Percentiles rank a stretch among this genome's conserved stretches.
Conservation (phyloP, 2,888 invertebrate genomes). For the Sinopyrophorus schimmeli region DNA sequence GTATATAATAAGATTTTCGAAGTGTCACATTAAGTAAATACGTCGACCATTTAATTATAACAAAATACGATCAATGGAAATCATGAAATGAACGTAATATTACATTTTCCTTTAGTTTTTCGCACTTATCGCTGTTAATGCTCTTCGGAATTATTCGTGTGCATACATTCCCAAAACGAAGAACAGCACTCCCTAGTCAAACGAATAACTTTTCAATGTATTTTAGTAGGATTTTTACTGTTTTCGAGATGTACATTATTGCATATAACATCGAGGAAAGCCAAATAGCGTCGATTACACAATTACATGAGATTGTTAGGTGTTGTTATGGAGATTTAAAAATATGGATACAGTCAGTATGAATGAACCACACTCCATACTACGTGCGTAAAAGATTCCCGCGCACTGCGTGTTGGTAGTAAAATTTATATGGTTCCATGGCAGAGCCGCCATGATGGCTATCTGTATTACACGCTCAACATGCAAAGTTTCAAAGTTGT, state of each 20-base stretch:
- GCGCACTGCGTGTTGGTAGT: conserved; percentile 71
- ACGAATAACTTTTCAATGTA: conserved; percentile 15
- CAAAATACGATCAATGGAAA: background rate
- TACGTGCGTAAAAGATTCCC: conserved; percentile 66
- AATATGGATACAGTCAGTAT: conserved; percentile 35
- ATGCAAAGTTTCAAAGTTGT: conserved; percentile 73
- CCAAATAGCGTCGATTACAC: background rate
- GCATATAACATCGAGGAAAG: background rate
- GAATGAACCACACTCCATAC: conserved; percentile 49
- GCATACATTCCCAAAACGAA: conserved; percentile 21
- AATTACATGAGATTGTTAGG: conserved; percentile 9
- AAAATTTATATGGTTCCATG: conserved; percentile 63
- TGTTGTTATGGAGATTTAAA: conserved; percentile 28
- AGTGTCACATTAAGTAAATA: conserved; percentile 7
- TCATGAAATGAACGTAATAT: background rate
- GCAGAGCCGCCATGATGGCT: conserved; percentile 81
- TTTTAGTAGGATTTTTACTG: conserved; percentile 14
- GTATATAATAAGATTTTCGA: background rate
- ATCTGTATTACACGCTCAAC: conserved; percentile 74
- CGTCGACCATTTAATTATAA: background rate
- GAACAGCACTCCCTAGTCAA: conserved; percentile 25
- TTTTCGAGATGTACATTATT: conserved; percentile 5
- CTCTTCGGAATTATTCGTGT: conserved; percentile 21
- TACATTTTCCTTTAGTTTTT: conserved; percentile 14
- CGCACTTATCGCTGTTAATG: conserved; percentile 9